Base-by-base conservation (phyloP, 1,140 invertebrate species). In the Leptopilina clavipes region DNA sequence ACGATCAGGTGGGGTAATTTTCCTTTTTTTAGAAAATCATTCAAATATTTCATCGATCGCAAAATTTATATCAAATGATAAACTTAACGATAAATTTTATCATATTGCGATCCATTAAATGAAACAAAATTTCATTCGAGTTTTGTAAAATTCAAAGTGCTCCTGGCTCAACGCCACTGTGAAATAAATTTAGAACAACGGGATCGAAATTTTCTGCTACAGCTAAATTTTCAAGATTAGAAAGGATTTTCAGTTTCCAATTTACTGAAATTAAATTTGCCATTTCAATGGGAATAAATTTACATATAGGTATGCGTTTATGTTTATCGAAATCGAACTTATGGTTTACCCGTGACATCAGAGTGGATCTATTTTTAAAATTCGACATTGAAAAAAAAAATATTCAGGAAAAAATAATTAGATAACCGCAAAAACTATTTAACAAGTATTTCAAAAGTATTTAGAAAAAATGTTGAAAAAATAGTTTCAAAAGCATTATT, bases 71-170 rank as follows among this genome's bases (percentile, higher is more conserved):
- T 72, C 72, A 75, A 78, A 40, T 31, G 25, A 74, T 43, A 45
- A 75, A 79, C 78, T 72, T 75, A 74, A 72, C 54, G 72, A 80
- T 81, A 79, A 77, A 78, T 81, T 81, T 83, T 81, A 83, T 44
- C 78, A 74, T 81, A 79, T 81, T 80, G 78, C 79, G 59, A 70
- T 79, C 76, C 72, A 83, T 83, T 82, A 76, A 73, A 52, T 76
- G 52, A 72, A 75, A 73, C 45, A 75, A 71, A 54, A 18, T 73
- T 70, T n/a, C 3, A 65, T 37, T 65, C 6, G 14, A n/a, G 14
- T 65, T 31, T 11, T 37, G 59, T 22, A 65, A 31, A 65, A 65
- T 37, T 37, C 22, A 65, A 37, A 65, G 22, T 31, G 22, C 59
- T 65, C 59, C 25, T 65, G 59, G 59, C 59, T 65, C 12, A 65